Evolutionary conservation across 2,113 vertebrate species (phyloP).

Genomic region (Opisthocomus hoazin): DNA sequence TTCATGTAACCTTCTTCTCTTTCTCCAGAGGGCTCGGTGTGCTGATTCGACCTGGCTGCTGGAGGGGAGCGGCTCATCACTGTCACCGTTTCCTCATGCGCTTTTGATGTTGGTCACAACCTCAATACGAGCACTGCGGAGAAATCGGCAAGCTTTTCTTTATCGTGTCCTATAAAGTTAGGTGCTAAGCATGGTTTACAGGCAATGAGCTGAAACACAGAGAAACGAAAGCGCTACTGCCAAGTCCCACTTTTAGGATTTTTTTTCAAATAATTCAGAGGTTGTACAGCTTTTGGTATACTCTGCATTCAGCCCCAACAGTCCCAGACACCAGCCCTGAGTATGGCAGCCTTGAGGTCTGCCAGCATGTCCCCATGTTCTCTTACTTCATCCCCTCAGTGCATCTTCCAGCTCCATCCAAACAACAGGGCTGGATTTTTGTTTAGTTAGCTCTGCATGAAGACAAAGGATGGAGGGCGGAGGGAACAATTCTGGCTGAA

Average conservation of each 20-base stretch:
- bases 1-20: neutral
- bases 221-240: neutral
- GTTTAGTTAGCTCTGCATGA: too few species aligned
- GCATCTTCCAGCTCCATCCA: neutral
- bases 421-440: neutral
- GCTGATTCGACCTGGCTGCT: fast-evolving
- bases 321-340: neutral
- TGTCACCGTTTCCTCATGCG: neutral
- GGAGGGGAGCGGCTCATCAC: neutral
- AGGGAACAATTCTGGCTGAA: neutral
- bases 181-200: neutral
- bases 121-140: fast-evolving
- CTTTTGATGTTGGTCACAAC: neutral
- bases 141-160: neutral
- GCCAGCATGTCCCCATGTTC: neutral
- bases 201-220: neutral
- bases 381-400: neutral
- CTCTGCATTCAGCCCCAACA: neutral
- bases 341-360: neutral
- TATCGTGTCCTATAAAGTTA: neutral
- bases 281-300: neutral
- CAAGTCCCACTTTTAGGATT: neutral
- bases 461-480: neutral
- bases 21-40: neutral
- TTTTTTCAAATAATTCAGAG: neutral